Evolutionary conservation across 2,113 vertebrate genomes (phyloP).

Genomic region (Paramormyrops kingsleyae): DNA sequence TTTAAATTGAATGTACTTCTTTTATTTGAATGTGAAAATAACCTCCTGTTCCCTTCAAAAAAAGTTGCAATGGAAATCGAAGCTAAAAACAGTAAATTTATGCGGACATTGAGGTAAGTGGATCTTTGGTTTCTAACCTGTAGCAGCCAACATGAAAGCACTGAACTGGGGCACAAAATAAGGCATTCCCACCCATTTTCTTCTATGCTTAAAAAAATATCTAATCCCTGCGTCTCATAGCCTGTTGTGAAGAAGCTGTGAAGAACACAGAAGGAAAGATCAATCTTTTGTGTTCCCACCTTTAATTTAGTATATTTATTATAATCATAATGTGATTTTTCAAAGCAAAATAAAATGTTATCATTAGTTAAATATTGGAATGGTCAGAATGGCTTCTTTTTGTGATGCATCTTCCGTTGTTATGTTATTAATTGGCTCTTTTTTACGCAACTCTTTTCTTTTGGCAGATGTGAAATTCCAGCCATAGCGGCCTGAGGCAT

Average conservation of each 20-base stretch:
- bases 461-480: not conserved
- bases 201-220: not conserved
- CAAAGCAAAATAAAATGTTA: not conserved
- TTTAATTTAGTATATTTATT: not conserved
- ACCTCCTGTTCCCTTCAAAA: not conserved
- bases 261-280: not conserved
- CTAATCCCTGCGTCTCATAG: not conserved
- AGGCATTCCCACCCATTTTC: not conserved
- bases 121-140: not conserved
- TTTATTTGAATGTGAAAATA: not conserved
- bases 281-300: not conserved
- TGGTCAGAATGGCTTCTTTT: not conserved
- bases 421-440: not conserved
- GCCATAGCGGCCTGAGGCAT: not conserved
- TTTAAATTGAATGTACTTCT: not conserved
- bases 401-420: not conserved
- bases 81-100: slow-evolving; percentile 4
- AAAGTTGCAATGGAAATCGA: not conserved
- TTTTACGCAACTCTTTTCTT: not conserved
- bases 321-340: not conserved
- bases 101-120: not conserved
- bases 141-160: not conserved
- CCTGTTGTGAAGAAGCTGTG: not conserved
- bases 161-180: not conserved
- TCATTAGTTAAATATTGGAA: not conserved